Conservation (phyloP, 2,888 invertebrate genomes). For the Pseudanteris insignis region DNA sequence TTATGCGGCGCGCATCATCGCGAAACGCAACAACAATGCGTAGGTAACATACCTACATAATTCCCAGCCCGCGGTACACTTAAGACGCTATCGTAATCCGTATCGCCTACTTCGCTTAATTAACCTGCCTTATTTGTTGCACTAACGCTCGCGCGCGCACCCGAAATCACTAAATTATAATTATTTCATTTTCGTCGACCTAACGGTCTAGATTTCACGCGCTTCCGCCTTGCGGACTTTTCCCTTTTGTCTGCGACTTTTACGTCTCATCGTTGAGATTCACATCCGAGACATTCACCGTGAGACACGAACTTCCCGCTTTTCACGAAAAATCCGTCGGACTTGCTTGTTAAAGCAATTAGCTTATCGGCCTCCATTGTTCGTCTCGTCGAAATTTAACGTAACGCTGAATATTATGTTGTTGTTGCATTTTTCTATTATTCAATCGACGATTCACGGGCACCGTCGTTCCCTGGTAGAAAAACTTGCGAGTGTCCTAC, state of each 20-base stretch:
- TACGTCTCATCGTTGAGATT: constrained; percentile 6
- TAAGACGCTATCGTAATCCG: constrained; percentile 23
- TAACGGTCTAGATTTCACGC: constrained; percentile 39
- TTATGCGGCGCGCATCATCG: constrained; percentile 20
- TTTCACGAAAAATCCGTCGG: no score
- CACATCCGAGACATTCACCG: constrained; percentile 12
- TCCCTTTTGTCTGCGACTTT: constrained; percentile 30
- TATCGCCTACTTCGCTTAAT: constrained; percentile 33
- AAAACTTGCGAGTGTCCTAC: no score
- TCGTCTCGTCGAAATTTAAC: no score
- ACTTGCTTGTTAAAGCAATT: no score
- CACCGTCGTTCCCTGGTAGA: no score
- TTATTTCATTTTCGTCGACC: constrained; percentile 32
- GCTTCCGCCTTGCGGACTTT: constrained; percentile 25
- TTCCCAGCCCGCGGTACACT: constrained; percentile 33
- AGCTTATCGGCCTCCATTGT: no score
- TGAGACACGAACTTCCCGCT: no score
- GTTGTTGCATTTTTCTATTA: no score
- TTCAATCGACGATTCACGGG: no score
- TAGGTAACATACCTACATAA: constrained; percentile 32
- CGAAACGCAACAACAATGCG: constrained; percentile 25
- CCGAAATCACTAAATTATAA: background rate
- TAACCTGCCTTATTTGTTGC: constrained; percentile 25
- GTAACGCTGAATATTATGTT: no score
- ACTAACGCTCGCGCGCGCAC: constrained; percentile 4